Conservation (phyloP, 2,113 vertebrate species). For the Coracopsis vasa region DNA sequence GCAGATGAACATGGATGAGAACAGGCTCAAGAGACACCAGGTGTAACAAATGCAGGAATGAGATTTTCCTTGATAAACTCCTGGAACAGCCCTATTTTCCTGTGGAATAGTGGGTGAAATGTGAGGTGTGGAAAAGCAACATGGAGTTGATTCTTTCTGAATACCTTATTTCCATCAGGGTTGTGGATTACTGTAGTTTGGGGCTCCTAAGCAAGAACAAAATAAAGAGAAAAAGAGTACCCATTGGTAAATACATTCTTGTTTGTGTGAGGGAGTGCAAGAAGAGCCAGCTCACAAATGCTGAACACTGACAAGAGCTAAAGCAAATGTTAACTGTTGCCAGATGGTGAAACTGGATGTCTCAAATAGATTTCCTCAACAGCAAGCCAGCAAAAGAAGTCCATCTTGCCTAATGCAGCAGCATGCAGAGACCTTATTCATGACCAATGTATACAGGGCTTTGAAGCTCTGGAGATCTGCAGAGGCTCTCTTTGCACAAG, state of each 20-base stretch:
- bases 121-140: conserved; percentile 64
- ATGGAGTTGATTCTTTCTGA: conserved; percentile 72
- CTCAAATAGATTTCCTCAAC: conserved; percentile 26
- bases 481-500: conserved; percentile 55
- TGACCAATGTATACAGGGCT: conserved; percentile 40
- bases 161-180: conserved; percentile 99
- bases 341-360: conserved; percentile 49
- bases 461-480: conserved; percentile 55
- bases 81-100: not conserved
- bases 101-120: conserved; percentile 56
- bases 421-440: conserved; percentile 85
- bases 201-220: conserved; percentile 92
- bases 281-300: conserved; percentile 65
- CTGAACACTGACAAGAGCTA: conserved; percentile 66
- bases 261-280: conserved; percentile 51
- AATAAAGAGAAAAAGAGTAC: conserved; percentile 80
- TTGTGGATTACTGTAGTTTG: conserved; percentile 99
- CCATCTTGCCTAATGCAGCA: conserved; percentile 47
- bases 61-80: not conserved
- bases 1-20: not conserved
- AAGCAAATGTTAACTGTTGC: conserved; percentile 58
- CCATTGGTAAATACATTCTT: conserved; percentile 71
- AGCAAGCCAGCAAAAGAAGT: conserved; percentile 49
- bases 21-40: not conserved
- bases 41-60: not conserved